Evolutionary conservation across 2,888 invertebrate genomes (phyloP), one percentile per base, ranked within the genome.

Genomic region (Metallyticus violacea): DNA sequence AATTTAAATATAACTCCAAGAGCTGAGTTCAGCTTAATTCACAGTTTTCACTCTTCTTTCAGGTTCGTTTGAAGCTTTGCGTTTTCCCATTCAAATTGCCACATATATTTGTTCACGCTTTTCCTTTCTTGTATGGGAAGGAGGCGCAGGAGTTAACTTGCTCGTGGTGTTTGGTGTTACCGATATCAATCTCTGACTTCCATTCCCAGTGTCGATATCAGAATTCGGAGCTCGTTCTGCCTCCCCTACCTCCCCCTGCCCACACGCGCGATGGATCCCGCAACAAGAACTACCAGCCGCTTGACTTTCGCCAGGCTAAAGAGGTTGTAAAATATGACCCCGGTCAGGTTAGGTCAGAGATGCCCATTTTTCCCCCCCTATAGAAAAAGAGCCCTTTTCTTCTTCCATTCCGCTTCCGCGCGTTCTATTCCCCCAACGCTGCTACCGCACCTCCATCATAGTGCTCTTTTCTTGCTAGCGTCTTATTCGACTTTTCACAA

Each of bases 311-410:
- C 82, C 62, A 76, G 22, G 82, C 28, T 82, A 82, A 82, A 82
- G 62, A 82, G 82, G 26, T 82, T 25, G 29, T 82, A 26, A 82
- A 62, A 82, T 82, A 82, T 82, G 40, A 40, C 82, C 82, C 15
- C 26, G 82, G 40, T 82, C 82, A 82, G 82, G 82, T 82, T 82
- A 30, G 82, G 82, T 82, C 82, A 82, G 82, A 82, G 82, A 22
- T 82, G 82, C 15, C 82, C 82, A 81, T 62, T 62, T 82, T 26
- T 62, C 82, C 82, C 26, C 29, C 26, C 25, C 62, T 62, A 62
- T 62, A 62, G 40, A 62, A 62, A 62, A 62, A 62, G 40, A 15
- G 40, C 40, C 15, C 40, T 62, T 62, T 62, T 62, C 40, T 62
- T 62, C 40, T 62, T 62, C 22, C 40, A 62, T 62, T 62, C 40